Base-by-base conservation (phyloP, 1,140 invertebrate species). In the Scaptomyza montana region DNA sequence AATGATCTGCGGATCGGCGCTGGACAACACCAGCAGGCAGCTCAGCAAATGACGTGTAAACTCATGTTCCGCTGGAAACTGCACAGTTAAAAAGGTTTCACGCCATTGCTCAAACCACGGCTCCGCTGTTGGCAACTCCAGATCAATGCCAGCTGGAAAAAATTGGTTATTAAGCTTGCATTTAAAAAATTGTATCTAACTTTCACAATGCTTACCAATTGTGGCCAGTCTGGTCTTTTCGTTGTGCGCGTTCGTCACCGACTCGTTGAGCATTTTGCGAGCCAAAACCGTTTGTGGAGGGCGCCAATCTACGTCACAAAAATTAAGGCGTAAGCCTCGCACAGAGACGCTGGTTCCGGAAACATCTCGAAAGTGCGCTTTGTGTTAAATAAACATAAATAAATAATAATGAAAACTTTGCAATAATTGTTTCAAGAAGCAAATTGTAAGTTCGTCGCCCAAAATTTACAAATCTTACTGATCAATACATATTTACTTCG, bases 101-200 rank as follows among this genome's bases (percentile, higher is more conserved):
- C 98, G 94, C 97, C 98, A 99, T n/a, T 95, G 94, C 91, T 99
- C 98, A 93, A 97, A 99, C 98, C 98, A 99, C n/a, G 97, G 96
- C 33, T 97, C 96, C 3, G 95, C 93, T 21, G 94, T 93, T 76
- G 96, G 96, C 61, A 97, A 93, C 77, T 95, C 94, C 92, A 84
- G 93, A 81, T 54, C 91, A 78, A 76, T 92, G 91, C 93, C 80
- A 62, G 93, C 93, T 91, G 64, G 62, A 80, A 67, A 67, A 49
- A 49, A 36, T 9, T 2, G 33, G 8, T 8, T 10, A 8, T 4
- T 25, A 16, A 16, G 8, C 6, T 28, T 41, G 19, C 1, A n/a
- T n/a, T n/a, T n/a, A n/a, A 45, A 8, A 21, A 1, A n/a, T 8
- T 30, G 16, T 45, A 4, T 6, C 7, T n/a, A 0, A 1, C n/a